phyloP scores from a whole-genome alignment of 1,140 invertebrate genomes.

The Diorhabda elongata region DNA sequence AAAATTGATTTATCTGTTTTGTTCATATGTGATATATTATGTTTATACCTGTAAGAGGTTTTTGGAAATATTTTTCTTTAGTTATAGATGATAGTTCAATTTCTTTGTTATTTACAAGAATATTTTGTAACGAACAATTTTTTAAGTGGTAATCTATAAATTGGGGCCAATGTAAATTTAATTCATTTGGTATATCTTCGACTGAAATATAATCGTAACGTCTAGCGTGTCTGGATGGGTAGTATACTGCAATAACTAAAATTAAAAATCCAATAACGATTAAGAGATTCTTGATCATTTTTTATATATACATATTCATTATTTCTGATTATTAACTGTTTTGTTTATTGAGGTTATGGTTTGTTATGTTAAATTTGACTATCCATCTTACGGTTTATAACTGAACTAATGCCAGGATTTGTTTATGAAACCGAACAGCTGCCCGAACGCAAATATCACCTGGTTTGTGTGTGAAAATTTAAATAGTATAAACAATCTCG shows the following conservation, averaged over 20 bases:
- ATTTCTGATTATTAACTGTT: no score
- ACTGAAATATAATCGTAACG: slow-evolving; percentile 35
- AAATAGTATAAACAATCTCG: no score
- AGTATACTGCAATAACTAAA: slow-evolving; percentile 32
- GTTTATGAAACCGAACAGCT: no score
- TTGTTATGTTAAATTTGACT: no score
- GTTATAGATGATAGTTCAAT: slow-evolving; percentile 27
- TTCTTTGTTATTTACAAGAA: slow-evolving; percentile 33
- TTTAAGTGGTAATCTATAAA: slow-evolving; percentile 24
- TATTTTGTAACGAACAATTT: slow-evolving; percentile 35
- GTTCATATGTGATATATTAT: neutral
- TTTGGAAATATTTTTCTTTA: slow-evolving; percentile 16
- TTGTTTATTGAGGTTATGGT: no score
- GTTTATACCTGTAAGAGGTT: slow-evolving; percentile 24
- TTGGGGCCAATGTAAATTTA: slow-evolving; percentile 20
- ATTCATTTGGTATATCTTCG: slow-evolving; percentile 28
- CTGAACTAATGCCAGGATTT: no score
- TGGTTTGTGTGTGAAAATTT: no score
- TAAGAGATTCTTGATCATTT: slow-evolving; percentile 15
- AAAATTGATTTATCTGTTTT: neutral
- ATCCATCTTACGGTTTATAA: no score
- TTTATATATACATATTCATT: neutral
- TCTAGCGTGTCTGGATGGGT: slow-evolving; percentile 39
- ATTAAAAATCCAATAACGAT: slow-evolving; percentile 23
- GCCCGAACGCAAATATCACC: no score